These are phyloP conservation scores for Podarcis muralis DNA, from an alignment of 2,113 vertebrate species.

Conservation along the genomic window DNA sequence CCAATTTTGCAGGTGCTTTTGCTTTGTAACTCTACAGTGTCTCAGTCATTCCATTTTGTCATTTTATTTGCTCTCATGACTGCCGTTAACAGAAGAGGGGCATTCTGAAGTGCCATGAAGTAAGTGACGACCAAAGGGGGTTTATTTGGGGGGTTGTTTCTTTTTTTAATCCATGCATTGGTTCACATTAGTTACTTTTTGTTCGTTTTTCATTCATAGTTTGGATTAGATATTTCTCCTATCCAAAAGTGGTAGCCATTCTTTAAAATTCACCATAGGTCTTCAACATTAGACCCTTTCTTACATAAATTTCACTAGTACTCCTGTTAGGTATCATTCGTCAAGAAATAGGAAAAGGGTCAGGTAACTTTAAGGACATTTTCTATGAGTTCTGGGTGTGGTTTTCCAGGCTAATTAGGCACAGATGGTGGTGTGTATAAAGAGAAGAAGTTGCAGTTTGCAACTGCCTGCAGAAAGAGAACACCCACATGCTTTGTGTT, in stretches of 20 bases:
- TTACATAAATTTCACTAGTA: not conserved
- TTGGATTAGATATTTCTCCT: slow-evolving; percentile 46
- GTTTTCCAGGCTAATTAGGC: no score
- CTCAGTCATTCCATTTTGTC: slow-evolving; percentile 74
- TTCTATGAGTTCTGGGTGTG: no score
- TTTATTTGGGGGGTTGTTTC: slow-evolving; percentile 36
- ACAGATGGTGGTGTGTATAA: no score
- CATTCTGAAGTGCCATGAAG: slow-evolving; percentile 70
- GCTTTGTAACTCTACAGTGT: slow-evolving; percentile 57
- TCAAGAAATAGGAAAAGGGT: no score
- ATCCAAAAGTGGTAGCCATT: slow-evolving; percentile 58
- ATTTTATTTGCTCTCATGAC: slow-evolving; percentile 74
- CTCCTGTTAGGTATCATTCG: no score
- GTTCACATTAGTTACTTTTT: slow-evolving; percentile 37
- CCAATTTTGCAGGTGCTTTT: slow-evolving; percentile 37
- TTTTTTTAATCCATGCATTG: slow-evolving; percentile 49
- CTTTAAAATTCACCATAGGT: not conserved
- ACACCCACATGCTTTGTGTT: no score
- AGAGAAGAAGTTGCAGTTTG: no score
- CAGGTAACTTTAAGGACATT: no score
- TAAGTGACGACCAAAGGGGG: slow-evolving; percentile 64
- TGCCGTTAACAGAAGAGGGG: slow-evolving; percentile 76
- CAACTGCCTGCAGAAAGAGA: no score
- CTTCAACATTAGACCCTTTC: not conserved
- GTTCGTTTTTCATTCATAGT: slow-evolving; percentile 8